Percentiles rank a stretch among this genome's conserved stretches.
Conservation (phyloP, 2,113 vertebrate species). For the Nerophis lumbriciformis region DNA sequence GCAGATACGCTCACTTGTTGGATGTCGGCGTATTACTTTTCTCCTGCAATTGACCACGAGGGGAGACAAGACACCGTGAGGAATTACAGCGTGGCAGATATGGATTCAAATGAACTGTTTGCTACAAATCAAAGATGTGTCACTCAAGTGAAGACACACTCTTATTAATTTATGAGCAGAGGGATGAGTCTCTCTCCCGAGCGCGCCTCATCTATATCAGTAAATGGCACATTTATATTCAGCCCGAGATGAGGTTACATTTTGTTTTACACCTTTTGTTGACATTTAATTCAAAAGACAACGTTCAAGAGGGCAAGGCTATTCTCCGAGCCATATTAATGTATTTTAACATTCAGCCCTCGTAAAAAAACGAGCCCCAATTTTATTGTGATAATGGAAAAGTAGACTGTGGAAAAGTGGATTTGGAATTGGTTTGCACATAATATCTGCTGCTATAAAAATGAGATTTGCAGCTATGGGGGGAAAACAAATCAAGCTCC, state of each 20-base stretch:
- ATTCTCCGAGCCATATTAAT: slow-evolving; percentile 63
- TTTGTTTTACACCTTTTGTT: slow-evolving; percentile 70
- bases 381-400: slow-evolving; percentile 73
- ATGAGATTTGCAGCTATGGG: slow-evolving; percentile 64
- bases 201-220: slow-evolving; percentile 62
- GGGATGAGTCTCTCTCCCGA: slow-evolving; percentile 57
- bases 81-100: slow-evolving; percentile 57
- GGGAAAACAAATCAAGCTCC: slow-evolving; percentile 69
- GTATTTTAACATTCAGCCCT: slow-evolving; percentile 61
- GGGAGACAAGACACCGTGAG: slow-evolving; percentile 38
- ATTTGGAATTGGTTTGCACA: slow-evolving; percentile 69
- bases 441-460: slow-evolving; percentile 67
- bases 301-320: slow-evolving; percentile 62
- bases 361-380: slow-evolving; percentile 58
- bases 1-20: slow-evolving; percentile 47
- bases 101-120: slow-evolving; percentile 68
- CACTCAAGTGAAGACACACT: slow-evolving; percentile 61
- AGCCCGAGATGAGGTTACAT: slow-evolving; percentile 64
- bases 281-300: slow-evolving; percentile 71
- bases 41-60: slow-evolving; percentile 15
- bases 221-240: slow-evolving; percentile 73
- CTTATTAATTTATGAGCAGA: slow-evolving; percentile 64
- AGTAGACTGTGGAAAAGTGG: slow-evolving; percentile 66
- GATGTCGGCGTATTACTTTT: slow-evolving; percentile 23
- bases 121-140: slow-evolving; percentile 71